These are phyloP conservation scores for Hypena proboscidalis DNA, from an alignment of 2,888 invertebrate species.

Conservation along the genomic window DNA sequence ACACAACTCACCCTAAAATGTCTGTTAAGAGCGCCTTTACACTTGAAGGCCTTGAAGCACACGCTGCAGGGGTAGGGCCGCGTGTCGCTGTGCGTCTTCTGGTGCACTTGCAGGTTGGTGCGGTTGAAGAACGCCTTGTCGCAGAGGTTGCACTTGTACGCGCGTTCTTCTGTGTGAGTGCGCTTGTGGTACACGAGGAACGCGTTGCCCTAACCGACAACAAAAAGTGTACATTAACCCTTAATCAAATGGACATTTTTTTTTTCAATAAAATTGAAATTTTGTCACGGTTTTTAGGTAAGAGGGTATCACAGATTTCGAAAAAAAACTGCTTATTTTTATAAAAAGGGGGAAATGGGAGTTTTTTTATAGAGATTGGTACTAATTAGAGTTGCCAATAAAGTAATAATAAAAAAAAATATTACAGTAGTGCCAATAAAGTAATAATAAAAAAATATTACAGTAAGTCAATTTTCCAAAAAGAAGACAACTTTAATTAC, in stretches of 20 bases:
- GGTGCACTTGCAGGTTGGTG: slow-evolving; percentile 67
- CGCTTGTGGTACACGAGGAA: slow-evolving; percentile 72
- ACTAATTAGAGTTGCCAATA: no score
- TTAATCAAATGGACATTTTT: not conserved
- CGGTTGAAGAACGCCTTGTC: slow-evolving; percentile 65
- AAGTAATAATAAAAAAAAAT: no score
- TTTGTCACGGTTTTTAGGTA: no score
- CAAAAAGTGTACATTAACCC: not conserved
- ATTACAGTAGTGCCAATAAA: no score
- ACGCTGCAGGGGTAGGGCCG: slow-evolving; percentile 54
- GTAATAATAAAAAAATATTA: no score
- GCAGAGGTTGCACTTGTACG: slow-evolving; percentile 56
- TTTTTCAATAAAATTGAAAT: no score
- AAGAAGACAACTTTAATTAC: no score
- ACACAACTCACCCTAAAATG: slow-evolving; percentile 56
- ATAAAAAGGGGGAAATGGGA: no score
- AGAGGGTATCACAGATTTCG: no score
- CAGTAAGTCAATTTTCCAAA: no score
- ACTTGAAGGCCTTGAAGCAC: slow-evolving; percentile 70
- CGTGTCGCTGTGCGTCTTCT: slow-evolving; percentile 60
- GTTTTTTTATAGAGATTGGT: no score
- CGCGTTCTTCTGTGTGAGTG: slow-evolving; percentile 63
- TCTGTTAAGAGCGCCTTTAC: slow-evolving; percentile 67
- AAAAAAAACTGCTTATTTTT: no score
- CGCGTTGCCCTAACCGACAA: slow-evolving; percentile 61